A percentile compares a stretch with the other conserved stretches of the same genome.
Conservation (phyloP, 2,888 invertebrate species). For the Acanthoscelides obtectus region DNA sequence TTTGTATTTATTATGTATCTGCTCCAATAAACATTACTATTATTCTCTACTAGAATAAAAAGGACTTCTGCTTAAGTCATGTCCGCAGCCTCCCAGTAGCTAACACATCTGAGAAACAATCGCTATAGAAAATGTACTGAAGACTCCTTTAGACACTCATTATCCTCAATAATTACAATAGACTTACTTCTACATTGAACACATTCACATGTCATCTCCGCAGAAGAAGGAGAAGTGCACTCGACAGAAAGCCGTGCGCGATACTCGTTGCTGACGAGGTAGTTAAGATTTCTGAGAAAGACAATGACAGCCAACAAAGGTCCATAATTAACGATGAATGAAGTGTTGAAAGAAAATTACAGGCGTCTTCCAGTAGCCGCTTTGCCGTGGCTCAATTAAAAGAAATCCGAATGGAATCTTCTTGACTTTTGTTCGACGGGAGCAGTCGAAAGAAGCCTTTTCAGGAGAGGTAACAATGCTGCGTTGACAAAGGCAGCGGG, state of each 20-base stretch:
- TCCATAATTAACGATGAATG: not conserved
- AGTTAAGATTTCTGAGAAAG: not conserved
- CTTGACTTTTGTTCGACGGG: conserved; percentile 41
- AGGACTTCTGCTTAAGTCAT: too few species aligned
- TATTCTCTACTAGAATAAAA: too few species aligned
- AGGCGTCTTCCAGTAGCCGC: conserved; percentile 38
- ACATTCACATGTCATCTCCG: not conserved
- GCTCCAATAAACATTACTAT: too few species aligned
- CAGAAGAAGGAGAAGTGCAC: not conserved
- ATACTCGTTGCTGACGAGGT: not conserved
- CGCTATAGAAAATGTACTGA: not conserved
- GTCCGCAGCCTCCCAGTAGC: not conserved
- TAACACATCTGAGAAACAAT: not conserved
- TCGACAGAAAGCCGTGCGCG: not conserved
- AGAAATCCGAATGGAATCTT: conserved; percentile 38
- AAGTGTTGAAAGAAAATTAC: conserved; percentile 33
- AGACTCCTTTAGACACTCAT: not conserved
- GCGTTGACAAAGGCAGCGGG: conserved; percentile 26
- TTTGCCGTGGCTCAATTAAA: conserved; percentile 33
- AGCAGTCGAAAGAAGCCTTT: conserved; percentile 46
- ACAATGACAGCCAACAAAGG: not conserved
- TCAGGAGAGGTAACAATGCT: conserved; percentile 22
- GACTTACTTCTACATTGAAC: not conserved
- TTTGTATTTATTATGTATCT: too few species aligned
- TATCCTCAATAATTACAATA: not conserved